phyloP scores from a whole-genome alignment of 2,888 invertebrate genomes.

The Drosophila histrio region DNA sequence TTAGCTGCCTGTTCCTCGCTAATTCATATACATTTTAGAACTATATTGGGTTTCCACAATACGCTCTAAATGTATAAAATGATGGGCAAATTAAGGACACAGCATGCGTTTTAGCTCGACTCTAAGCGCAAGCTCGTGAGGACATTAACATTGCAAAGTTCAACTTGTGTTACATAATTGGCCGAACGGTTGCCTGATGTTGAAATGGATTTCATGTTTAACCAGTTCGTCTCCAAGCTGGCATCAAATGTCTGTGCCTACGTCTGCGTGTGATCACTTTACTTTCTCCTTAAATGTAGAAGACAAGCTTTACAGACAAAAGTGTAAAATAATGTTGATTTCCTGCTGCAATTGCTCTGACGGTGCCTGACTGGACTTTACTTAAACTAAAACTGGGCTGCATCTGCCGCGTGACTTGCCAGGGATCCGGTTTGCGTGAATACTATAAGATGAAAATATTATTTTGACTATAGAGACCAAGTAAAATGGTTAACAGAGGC shows the following conservation, averaged over 20 bases:
- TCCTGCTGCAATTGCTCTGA: slow-evolving; percentile 60
- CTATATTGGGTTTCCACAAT: background rate
- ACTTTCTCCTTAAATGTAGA: slow-evolving; percentile 77
- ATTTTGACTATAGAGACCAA: slow-evolving; percentile 38
- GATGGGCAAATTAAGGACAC: slow-evolving; percentile 24
- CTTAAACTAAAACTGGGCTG: slow-evolving; percentile 41
- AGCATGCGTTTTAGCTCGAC: background rate
- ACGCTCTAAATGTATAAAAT: background rate
- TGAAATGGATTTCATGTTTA: slow-evolving; percentile 60
- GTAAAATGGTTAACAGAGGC: slow-evolving; percentile 17
- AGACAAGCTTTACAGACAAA: slow-evolving; percentile 53
- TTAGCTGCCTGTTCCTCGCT: slow-evolving; percentile 49
- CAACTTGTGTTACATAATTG: slow-evolving; percentile 64
- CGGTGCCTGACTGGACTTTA: slow-evolving; percentile 5
- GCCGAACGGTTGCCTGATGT: slow-evolving; percentile 36
- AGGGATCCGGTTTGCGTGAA: slow-evolving; percentile 59
- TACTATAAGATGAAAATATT: slow-evolving; percentile 67
- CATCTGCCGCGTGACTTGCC: slow-evolving; percentile 73
- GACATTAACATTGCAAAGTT: slow-evolving; percentile 75
- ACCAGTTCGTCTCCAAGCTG: slow-evolving; percentile 59
- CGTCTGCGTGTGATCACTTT: slow-evolving; percentile 50
- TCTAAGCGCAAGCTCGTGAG: slow-evolving; percentile 37
- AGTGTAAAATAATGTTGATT: slow-evolving; percentile 64
- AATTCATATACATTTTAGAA: background rate
- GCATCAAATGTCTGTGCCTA: slow-evolving; percentile 23